Percentiles rank a stretch among this genome's conserved stretches.
Evolutionary conservation across 1,140 invertebrate genomes (phyloP).

Genomic region (Uloborus diversus): DNA sequence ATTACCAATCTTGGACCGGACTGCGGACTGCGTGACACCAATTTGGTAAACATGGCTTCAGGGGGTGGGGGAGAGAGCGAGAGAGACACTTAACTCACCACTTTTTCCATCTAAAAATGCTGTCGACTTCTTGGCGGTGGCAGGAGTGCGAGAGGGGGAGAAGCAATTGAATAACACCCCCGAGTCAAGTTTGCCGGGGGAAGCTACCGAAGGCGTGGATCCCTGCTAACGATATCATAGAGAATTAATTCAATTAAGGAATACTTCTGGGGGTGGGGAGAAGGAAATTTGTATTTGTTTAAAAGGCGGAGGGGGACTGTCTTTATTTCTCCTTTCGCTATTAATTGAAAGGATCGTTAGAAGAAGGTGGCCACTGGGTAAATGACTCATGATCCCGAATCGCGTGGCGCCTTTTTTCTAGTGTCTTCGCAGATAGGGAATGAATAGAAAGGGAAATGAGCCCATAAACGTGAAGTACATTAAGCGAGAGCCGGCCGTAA

Average conservation of each 20-base stretch:
- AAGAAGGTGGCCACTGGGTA: not conserved
- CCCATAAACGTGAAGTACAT: not conserved
- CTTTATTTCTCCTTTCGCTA: not conserved
- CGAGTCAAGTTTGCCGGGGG: conserved; percentile 24
- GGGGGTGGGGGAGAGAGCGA: not conserved
- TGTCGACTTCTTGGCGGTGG: conserved; percentile 11
- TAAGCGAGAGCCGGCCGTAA: not conserved
- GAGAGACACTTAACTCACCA: conserved; percentile 11
- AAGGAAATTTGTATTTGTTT: conserved; percentile 45
- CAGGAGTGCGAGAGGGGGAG: not conserved
- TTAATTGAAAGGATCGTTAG: conserved; percentile 33
- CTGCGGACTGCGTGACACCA: conserved; percentile 30
- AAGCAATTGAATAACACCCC: conserved; percentile 38
- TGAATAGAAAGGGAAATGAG: not conserved
- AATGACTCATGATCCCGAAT: conserved; percentile 31
- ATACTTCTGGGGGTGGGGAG: conserved; percentile 20
- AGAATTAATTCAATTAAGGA: conserved; percentile 54
- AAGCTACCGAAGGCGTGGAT: not conserved
- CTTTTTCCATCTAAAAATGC: conserved; percentile 9
- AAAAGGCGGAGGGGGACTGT: conserved; percentile 21
- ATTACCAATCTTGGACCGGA: conserved; percentile 15
- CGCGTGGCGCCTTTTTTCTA: not conserved
- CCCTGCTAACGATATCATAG: conserved; percentile 45
- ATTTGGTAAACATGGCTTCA: conserved; percentile 32
- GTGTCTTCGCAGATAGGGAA: not conserved